These are phyloP conservation scores for Xenopus borealis DNA, from an alignment of 2,113 vertebrate species.

Conservation along the genomic window DNA sequence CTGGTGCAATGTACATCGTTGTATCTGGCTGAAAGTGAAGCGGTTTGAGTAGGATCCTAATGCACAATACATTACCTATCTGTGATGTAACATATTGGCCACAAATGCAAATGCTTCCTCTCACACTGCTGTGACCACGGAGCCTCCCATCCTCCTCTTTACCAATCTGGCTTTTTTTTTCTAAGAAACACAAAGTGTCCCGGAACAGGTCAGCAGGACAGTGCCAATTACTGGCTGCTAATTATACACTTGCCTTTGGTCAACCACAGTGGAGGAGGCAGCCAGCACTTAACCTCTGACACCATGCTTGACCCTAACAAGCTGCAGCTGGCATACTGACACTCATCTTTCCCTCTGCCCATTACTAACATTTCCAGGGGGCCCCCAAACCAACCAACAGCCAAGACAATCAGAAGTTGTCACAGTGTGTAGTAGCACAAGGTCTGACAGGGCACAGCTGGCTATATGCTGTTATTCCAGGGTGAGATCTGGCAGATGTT, in stretches of 20 bases:
- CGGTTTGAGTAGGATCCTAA: too few relatives aligned
- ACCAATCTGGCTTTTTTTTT: background rate
- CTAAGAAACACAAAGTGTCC: background rate
- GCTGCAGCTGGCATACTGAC: background rate
- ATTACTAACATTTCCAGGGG: background rate
- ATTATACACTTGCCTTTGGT: background rate
- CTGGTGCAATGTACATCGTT: too few relatives aligned
- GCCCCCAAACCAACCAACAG: too few relatives aligned
- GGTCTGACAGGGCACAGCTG: too few relatives aligned
- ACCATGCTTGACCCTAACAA: background rate
- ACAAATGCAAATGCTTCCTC: background rate
- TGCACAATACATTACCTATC: too few relatives aligned
- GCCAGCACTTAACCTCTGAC: conserved; percentile 14
- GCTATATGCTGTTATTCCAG: too few relatives aligned
- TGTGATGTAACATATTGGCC: too few relatives aligned
- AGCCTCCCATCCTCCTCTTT: background rate
- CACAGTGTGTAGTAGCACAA: too few relatives aligned
- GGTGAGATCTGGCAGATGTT: too few relatives aligned
- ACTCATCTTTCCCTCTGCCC: background rate
- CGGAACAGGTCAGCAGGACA: too few relatives aligned
- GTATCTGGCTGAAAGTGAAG: too few relatives aligned
- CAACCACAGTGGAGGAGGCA: background rate
- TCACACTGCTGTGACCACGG: background rate
- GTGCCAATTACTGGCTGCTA: background rate
- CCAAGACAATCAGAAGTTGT: too few relatives aligned